Base-by-base conservation (phyloP, 2,888 invertebrate genomes). In the Pecten maximus region DNA sequence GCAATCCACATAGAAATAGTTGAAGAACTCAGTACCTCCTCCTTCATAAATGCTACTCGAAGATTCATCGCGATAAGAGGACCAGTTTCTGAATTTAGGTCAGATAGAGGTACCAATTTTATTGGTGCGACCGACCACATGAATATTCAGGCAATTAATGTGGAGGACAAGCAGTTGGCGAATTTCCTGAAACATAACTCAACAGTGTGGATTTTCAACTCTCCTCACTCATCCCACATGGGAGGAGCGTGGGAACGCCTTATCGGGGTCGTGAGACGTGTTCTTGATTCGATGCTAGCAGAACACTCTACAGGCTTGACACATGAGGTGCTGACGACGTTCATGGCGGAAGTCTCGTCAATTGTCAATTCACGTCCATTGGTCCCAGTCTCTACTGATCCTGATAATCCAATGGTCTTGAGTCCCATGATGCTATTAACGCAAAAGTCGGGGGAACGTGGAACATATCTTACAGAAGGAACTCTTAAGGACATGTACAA, bases 361-460 rank as follows among this genome's bases (percentile, higher is more conserved):
- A 92, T 93, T 3, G 88, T 93, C 0, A 93, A 93, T 54, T 90
- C 91, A 0, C 89, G 93, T 19, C 93, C 92, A 23, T 87, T 93
- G n/a, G 91, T 87, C 8, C 87, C 91, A 16, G 50, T 91, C 4
- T 93, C 93, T 19, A 54, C 86, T 39, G 92, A 93, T 89, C 88
- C 92, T 3, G 92, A 92, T 60, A n/a, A 87, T 74, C 92, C 93
- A 19, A 40, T 60, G 10, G 86, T 92, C 23, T 39, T 93, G 19
- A 90, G 88, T 35, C 92, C 92, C 0, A 12, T 90, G n/a, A 90
- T 89, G 28, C 50, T 93, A 16, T 91, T 93, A 3, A 92, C 91
- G 15, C 90, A 90, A 40, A 92, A 91, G 86, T 35, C 23, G n/a
- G 74, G 60, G 12, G 35, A 48, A 16, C 19, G 2, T 19, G 15